Evolutionary conservation across 2,113 vertebrate species (phyloP).

Genomic region (Ceyx cyanopectus): DNA sequence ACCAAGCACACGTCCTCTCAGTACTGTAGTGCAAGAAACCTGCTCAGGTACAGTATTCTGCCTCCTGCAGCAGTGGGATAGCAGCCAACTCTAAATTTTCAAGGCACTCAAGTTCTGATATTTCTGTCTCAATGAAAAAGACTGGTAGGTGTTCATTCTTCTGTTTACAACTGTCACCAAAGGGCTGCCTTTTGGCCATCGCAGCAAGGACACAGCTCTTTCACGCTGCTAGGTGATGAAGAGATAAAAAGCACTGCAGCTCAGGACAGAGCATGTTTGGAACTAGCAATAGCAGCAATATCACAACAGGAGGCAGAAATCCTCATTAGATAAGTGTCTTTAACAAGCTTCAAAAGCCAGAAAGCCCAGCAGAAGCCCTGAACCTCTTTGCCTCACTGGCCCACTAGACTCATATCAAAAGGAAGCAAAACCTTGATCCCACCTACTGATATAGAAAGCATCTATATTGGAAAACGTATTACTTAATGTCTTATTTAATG

Average conservation of each 20-base stretch:
- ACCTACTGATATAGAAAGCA: background rate
- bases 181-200: background rate
- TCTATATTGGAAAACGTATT: background rate
- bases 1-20: background rate
- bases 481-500: background rate
- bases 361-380: background rate
- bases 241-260: background rate
- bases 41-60: background rate
- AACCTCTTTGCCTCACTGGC: background rate
- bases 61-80: background rate
- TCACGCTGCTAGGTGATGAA: background rate
- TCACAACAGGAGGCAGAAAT: background rate
- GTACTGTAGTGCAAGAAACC: background rate
- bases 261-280: background rate
- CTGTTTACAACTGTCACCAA: background rate
- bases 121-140: background rate
- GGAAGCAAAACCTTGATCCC: background rate
- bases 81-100: background rate
- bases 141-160: background rate
- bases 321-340: background rate
- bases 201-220: background rate
- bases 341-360: background rate
- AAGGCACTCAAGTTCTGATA: background rate
- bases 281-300: background rate
- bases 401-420: background rate